A percentile compares a stretch with the other conserved stretches of the same genome.
Conservation (phyloP, 2,797 vertebrate species). For the Oryzias dopingdopingensis region DNA sequence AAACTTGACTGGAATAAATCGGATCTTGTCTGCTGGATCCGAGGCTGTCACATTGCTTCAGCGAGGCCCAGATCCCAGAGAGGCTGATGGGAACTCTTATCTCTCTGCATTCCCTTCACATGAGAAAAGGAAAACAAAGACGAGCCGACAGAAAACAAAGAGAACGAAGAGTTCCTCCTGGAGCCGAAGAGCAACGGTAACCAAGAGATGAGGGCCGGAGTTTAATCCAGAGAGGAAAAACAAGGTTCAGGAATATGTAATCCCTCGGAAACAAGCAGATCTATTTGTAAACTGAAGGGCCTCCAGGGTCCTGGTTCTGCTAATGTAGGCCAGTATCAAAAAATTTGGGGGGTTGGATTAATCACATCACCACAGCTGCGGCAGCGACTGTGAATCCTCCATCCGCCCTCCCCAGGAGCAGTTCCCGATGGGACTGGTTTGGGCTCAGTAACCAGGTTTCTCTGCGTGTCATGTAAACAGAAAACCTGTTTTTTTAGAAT, state of each 20-base stretch:
- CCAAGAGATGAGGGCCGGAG: conserved; percentile 10
- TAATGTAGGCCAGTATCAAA: conserved; percentile 79
- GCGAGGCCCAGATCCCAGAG: conserved; percentile 19
- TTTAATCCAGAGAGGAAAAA: conserved; percentile 16
- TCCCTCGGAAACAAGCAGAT: conserved; percentile 58
- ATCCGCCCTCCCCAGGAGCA: conserved; percentile 30
- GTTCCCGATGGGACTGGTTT: conserved; percentile 1
- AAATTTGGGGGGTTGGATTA: conserved; percentile 70
- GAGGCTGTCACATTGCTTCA: conserved; percentile 12
- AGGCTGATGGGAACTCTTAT: conserved; percentile 44
- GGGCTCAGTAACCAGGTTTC: conserved; percentile 38
- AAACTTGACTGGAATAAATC: too few species aligned
- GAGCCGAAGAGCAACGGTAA: too few species aligned
- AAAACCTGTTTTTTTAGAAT: too few species aligned
- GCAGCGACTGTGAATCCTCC: conserved; percentile 60
- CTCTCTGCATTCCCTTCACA: conserved; percentile 40
- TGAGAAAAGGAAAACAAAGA: conserved; percentile 54
- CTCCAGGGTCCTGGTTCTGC: conserved; percentile 66
- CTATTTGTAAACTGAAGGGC: conserved; percentile 68
- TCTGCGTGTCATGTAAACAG: too few species aligned
- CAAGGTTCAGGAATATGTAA: conserved; percentile 52
- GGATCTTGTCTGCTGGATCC: conserved; percentile 1
- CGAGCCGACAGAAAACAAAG: conserved; percentile 36
- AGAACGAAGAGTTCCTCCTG: conserved; percentile 11
- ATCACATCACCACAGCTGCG: conserved; percentile 63